Evolutionary conservation across 2,888 invertebrate species (phyloP).

Genomic region (Agrochola lota): DNA sequence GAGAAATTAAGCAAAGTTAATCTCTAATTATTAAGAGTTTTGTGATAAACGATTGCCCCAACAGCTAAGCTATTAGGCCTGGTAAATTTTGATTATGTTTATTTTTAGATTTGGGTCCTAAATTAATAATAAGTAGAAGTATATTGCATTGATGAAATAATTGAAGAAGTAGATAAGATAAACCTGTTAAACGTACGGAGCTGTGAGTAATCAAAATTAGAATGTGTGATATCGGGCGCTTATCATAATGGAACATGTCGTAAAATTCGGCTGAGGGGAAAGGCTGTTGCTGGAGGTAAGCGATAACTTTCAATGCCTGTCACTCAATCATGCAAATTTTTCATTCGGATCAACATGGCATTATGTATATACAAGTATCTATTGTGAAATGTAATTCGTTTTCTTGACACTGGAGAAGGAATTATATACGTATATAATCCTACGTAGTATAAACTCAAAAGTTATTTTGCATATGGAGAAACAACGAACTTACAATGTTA

Average conservation of each 20-base stretch:
- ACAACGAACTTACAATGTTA: background rate
- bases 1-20: conserved; percentile 48
- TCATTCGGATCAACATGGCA: background rate
- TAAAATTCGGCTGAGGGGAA: conserved; percentile 26
- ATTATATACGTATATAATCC: background rate
- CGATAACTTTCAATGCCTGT: conserved; percentile 24
- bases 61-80: conserved; percentile 26
- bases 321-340: conserved; percentile 36
- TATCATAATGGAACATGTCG: conserved; percentile 51
- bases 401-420: background rate
- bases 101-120: conserved; percentile 6
- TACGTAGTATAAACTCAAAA: background rate
- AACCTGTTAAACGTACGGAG: background rate
- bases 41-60: conserved; percentile 46
- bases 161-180: conserved; percentile 4
- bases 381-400: conserved; percentile 11
- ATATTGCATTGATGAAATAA: conserved; percentile 29
- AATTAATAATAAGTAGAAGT: background rate
- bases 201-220: conserved; percentile 26
- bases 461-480: background rate
- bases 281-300: conserved; percentile 30
- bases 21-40: conserved; percentile 47
- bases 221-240: conserved; percentile 20
- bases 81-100: conserved; percentile 3
- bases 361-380: background rate